Conservation (phyloP, 2,797 vertebrate genomes). For the Takifugu rubripes region DNA sequence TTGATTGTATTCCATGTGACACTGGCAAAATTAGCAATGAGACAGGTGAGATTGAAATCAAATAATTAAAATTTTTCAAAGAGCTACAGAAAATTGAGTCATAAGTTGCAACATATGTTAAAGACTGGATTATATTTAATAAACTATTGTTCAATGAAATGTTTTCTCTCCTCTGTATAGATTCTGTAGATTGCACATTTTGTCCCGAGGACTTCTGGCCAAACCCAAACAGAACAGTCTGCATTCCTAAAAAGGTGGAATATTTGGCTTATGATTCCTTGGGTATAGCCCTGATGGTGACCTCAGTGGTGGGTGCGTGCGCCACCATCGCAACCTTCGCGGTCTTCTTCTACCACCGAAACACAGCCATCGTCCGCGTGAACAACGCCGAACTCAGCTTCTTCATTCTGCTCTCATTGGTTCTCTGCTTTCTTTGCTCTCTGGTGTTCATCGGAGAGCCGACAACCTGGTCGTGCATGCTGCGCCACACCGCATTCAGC, state of each 20-base stretch:
- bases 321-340: constrained; percentile 57
- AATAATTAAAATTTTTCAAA: background rate
- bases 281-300: constrained; percentile 65
- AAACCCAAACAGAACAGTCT: constrained; percentile 61
- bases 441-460: constrained; percentile 75
- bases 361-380: constrained; percentile 68
- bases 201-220: constrained; percentile 74
- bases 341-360: constrained; percentile 67
- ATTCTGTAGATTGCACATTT: constrained; percentile 69
- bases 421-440: constrained; percentile 72
- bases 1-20: constrained; percentile 80
- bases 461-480: constrained; percentile 75
- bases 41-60: constrained; percentile 57
- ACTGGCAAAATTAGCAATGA: constrained; percentile 75
- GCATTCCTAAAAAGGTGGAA: constrained; percentile 71
- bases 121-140: background rate
- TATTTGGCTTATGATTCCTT: constrained; percentile 69
- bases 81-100: background rate
- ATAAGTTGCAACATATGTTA: background rate
- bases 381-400: constrained; percentile 79
- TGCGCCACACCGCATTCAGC: constrained; percentile 75
- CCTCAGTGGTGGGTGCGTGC: constrained; percentile 63
- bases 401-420: constrained; percentile 68
- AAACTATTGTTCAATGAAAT: background rate
- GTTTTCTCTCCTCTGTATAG: constrained; percentile 28